Base-by-base conservation (phyloP, 2,888 invertebrate species). In the Microctonus brassicae region DNA sequence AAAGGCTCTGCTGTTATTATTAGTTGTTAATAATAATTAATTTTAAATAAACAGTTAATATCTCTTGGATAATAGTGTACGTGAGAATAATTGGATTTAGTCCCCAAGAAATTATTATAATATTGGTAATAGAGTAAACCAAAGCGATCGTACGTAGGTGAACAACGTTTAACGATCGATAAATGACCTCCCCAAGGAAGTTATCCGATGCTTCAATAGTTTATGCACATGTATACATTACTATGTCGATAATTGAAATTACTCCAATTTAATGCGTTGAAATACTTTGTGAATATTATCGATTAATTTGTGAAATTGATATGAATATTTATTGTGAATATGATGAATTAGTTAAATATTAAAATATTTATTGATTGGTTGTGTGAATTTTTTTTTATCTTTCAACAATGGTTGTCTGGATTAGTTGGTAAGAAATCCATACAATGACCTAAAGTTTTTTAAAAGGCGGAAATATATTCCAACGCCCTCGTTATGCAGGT, bases 81-180 rank as follows among this genome's bases (percentile, higher is more conserved):
- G n/a, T 47, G 47, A 4, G 9, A n/a, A 47, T 20, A 47, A 17
- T n/a, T 47, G 47, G 17, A 17, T 47, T 4, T n/a, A 17, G 17
- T 47, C 17, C 7, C 17, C 17, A 17, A 9, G n/a, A n/a, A 42
- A 42, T 47, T 20, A 47, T 47, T 17, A 17, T 20, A 7, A 3
- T 47, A 5, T n/a, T 17, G 47, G 3, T 47, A n/a, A 7, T 42
- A 3, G 13, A 42, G 3, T 36, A 11, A 2, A n/a, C n/a, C n/a
- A n/a, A n/a, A 5, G 13, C 6, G 17, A 4, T 17, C 17, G 2
- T n/a, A 47, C 53, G 53, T 61, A 26, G 69, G 53, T 26, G 69
- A 62, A 34, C n/a, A n/a, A n/a, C 34, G 17, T 34, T 26, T 42
- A 55, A 17, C 71, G 71, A 72, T 72, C 71, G 62, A 72, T 72